Evolutionary conservation across 2,888 invertebrate genomes (phyloP), one percentile per base, ranked within the genome.

Genomic region (Augiades crinisus): DNA sequence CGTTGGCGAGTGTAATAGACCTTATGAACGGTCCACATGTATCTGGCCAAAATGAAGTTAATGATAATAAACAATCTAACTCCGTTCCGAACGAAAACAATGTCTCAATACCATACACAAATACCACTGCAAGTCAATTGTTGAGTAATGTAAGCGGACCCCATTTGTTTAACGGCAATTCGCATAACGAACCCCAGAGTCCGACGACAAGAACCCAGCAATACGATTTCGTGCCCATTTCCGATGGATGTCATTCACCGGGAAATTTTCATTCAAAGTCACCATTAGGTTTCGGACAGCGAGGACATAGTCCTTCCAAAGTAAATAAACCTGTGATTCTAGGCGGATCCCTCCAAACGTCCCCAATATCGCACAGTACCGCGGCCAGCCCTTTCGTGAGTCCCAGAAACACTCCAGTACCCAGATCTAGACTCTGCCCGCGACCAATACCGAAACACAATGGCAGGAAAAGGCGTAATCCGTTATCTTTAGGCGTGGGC

Each of bases 181-280:
- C 75, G 49, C 79, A 82, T 46, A 82, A 78, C 34, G 93, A 94
- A 45, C 94, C 94, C 0, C 93, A 94, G 58, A 94, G 94, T 82
- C 95, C 95, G 6, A 95, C 94, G 57, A 93, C 95, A 34, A 91
- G 94, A 56, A 92, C 95, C 38, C 93, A 95, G 72, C 94, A 95
- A 70, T 96, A 95, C 72, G 95, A 94, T 75, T 97, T 97, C 69
- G 94, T 95, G 21, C 96, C 96, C 0, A 97, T 97, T 69, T 95
- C 96, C 24, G 95, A 95, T 5, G 93, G 93, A n/a, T 92, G 94
- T 34, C 92, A 92, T 64, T 93, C 93, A 1, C 93, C 94, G 1
- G 69, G 78, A 17, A 90, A 91, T 59, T 81, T 85, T 59, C 72
- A 82, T 63, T 81, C 82, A 6, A 87, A 88, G 61, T 86, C 87